These are phyloP conservation scores for Hipposideros larvatus DNA, from an alignment of 2,797 vertebrate species.

Conservation along the genomic window DNA sequence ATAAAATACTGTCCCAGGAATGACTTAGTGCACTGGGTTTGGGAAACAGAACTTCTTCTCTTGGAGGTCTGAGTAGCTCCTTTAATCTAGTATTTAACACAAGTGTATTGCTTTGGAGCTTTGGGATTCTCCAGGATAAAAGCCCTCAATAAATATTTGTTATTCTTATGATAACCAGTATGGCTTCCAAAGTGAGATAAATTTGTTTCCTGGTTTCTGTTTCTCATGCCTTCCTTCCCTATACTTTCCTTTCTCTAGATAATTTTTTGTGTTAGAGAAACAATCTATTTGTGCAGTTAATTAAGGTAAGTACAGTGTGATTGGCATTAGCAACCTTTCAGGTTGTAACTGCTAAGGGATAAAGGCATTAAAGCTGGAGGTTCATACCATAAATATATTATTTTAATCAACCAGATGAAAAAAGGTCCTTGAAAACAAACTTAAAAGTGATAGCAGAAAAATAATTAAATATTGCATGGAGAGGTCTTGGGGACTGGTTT, in stretches of 20 bases:
- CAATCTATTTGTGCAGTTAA: conserved; percentile 68
- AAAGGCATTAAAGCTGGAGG: conserved; percentile 47
- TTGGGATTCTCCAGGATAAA: conserved; percentile 66
- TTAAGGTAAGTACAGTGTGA: conserved; percentile 66
- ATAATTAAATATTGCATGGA: conserved; percentile 70
- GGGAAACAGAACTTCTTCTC: conserved; percentile 67
- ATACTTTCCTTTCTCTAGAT: conserved; percentile 51
- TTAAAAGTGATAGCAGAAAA: conserved; percentile 73
- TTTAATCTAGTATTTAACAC: conserved; percentile 76
- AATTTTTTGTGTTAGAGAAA: conserved; percentile 65
- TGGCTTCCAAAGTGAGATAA: conserved; percentile 79
- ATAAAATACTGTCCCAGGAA: conserved; percentile 64
- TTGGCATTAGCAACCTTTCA: conserved; percentile 59
- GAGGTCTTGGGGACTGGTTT: conserved; percentile 36
- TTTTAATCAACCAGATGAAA: conserved; percentile 67
- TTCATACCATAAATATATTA: conserved; percentile 66
- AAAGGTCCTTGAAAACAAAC: conserved; percentile 63
- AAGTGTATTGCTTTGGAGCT: conserved; percentile 76
- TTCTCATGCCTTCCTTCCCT: conserved; percentile 64
- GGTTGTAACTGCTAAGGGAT: conserved; percentile 64
- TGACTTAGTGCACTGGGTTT: conserved; percentile 69
- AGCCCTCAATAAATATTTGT: conserved; percentile 75
- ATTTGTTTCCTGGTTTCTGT: conserved; percentile 75
- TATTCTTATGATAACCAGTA: conserved; percentile 74
- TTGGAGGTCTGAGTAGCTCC: conserved; percentile 71